Percentiles rank a stretch among this genome's conserved stretches.
These are phyloP conservation scores for Potorous gilbertii DNA, from an alignment of 2,797 vertebrate species.

Conservation along the genomic window DNA sequence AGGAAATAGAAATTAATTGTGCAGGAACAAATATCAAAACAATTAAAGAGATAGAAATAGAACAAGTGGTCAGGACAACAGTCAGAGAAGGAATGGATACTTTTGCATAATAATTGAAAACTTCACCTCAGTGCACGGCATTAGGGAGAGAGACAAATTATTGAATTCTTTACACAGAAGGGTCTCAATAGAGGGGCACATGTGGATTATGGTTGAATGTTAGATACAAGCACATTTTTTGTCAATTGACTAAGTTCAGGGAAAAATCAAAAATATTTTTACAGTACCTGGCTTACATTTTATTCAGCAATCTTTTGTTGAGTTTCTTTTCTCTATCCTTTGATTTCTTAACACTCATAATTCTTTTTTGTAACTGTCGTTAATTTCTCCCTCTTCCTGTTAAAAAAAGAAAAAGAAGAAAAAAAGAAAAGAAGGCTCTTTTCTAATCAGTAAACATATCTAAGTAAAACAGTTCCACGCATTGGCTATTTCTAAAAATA, in stretches of 20 bases:
- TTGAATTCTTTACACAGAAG: neutral
- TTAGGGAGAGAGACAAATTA: constrained; percentile 50
- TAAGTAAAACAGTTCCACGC: neutral
- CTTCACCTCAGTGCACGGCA: constrained; percentile 21
- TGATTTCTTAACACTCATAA: neutral
- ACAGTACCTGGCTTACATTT: neutral
- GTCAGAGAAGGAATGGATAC: constrained; percentile 53
- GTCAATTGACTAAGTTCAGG: neutral
- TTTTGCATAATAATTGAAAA: constrained; percentile 65
- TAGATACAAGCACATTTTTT: constrained; percentile 32
- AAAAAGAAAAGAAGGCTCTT: neutral
- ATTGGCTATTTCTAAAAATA: neutral
- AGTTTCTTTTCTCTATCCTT: neutral
- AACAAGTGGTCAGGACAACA: constrained; percentile 37
- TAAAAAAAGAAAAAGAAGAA: neutral
- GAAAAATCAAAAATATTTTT: neutral
- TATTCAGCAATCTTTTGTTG: neutral
- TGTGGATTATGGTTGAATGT: neutral
- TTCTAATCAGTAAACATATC: neutral
- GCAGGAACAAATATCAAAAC: constrained; percentile 55
- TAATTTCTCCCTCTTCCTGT: neutral
- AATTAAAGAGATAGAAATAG: constrained; percentile 44
- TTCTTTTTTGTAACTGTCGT: neutral
- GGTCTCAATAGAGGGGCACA: neutral
- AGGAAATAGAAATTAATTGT: constrained; percentile 49